Percentiles rank a stretch among this genome's conserved stretches.
phyloP scores from a whole-genome alignment of 2,888 invertebrate species.

The Pachliopta kotzebuea region DNA sequence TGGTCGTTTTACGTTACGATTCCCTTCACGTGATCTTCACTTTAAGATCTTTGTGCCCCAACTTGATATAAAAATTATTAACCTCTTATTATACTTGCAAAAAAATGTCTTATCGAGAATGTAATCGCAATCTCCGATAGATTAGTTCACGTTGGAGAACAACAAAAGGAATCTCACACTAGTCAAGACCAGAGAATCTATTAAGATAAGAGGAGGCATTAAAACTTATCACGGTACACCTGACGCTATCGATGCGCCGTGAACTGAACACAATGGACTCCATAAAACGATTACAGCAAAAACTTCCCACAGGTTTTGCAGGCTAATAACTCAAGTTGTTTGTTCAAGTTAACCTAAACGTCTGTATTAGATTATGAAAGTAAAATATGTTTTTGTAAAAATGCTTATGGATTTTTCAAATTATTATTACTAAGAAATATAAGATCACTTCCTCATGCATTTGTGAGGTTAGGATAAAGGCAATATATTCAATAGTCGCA shows the following conservation, averaged over 20 bases:
- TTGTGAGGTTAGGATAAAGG: no score
- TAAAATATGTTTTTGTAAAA: no score
- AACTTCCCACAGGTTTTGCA: constrained; percentile 7
- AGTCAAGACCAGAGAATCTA: constrained; percentile 7
- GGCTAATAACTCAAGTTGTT: constrained; percentile 14
- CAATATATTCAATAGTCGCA: no score
- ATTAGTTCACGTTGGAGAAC: constrained; percentile 1
- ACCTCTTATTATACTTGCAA: background rate
- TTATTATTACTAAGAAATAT: no score
- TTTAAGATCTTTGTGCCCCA: no score
- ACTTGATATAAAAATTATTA: background rate
- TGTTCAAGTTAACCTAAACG: no score
- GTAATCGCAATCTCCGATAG: constrained; percentile 1
- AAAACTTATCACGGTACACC: constrained; percentile 20
- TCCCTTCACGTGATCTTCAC: no score
- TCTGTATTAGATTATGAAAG: no score
- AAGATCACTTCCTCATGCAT: no score
- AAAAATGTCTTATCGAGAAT: background rate
- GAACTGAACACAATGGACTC: constrained; percentile 1
- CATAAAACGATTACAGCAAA: constrained; percentile 12
- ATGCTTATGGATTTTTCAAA: no score
- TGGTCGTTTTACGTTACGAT: no score
- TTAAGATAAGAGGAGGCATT: constrained; percentile 13
- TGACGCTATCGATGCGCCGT: constrained; percentile 13
- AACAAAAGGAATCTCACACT: background rate